A percentile compares a stretch with the other conserved stretches of the same genome.
Evolutionary conservation across 1,140 invertebrate genomes (phyloP).

Genomic region (Leptoteleia sp.): DNA sequence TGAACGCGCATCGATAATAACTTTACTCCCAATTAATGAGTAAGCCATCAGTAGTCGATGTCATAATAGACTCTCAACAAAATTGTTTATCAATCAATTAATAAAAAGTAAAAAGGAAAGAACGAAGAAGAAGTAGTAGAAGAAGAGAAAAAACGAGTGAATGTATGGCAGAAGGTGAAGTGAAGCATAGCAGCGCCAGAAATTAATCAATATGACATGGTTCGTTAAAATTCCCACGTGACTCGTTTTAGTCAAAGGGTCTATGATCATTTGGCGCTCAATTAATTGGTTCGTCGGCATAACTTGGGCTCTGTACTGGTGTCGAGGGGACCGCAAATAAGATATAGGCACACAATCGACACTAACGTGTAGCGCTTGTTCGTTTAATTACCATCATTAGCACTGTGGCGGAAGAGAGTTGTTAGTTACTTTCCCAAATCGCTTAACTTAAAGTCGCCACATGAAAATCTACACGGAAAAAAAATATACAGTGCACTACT

Average conservation of each 20-base stretch:
- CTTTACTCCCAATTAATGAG: conserved; percentile 4
- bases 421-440: conserved; percentile 34
- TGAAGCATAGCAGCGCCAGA: conserved; percentile 5
- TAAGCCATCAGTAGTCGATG: conserved; percentile 7
- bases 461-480: too few relatives aligned
- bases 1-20: background rate
- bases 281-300: conserved; percentile 44
- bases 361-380: conserved; percentile 37
- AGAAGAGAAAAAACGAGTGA: background rate
- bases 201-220: conserved; percentile 56
- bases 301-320: conserved; percentile 7
- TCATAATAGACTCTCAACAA: conserved; percentile 1
- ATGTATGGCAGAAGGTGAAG: background rate
- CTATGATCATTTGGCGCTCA: conserved; percentile 50
- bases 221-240: conserved; percentile 56
- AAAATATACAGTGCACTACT: too few relatives aligned
- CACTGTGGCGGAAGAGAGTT: conserved; percentile 18
- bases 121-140: too few relatives aligned
- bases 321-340: conserved; percentile 28
- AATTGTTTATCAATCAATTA: conserved; percentile 20
- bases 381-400: conserved; percentile 49
- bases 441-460: too few relatives aligned
- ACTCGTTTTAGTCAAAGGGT: conserved; percentile 39
- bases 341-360: conserved; percentile 28
- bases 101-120: background rate